Conservation (phyloP, 2,888 invertebrate species). For the Drosophila mayaguana region DNA sequence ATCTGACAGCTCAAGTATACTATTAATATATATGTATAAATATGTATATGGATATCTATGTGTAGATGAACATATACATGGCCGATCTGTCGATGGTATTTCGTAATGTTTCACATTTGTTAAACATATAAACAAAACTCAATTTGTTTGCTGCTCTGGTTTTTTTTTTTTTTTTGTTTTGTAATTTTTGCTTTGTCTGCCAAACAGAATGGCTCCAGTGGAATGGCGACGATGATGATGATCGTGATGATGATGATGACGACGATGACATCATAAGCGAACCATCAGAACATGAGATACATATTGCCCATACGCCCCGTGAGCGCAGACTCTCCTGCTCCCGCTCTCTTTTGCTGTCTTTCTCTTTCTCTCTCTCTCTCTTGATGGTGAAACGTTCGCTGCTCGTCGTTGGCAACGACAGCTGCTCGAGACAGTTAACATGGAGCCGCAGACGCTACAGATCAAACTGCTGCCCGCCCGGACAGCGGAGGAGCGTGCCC, state of each 20-base stretch:
- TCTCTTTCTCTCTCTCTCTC: background rate
- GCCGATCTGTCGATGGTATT: conserved; percentile 26
- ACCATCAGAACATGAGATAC: conserved; percentile 3
- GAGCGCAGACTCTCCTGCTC: background rate
- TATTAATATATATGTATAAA: conserved; percentile 6
- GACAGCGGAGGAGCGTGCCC: conserved; percentile 74
- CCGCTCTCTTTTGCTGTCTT: background rate
- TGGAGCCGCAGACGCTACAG: conserved; percentile 69
- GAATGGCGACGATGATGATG: background rate
- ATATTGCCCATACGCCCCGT: conserved; percentile 42
- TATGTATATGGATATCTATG: background rate
- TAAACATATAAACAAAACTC: conserved; percentile 45
- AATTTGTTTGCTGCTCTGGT: conserved; percentile 47
- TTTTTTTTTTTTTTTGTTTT: background rate
- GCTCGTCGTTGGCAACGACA: conserved; percentile 6
- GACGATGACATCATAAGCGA: conserved; percentile 62
- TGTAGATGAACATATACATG: background rate
- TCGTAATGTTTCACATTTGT: conserved; percentile 49
- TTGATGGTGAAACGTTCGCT: background rate
- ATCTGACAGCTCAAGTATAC: conserved; percentile 31
- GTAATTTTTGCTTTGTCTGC: conserved; percentile 50
- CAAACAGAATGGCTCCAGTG: conserved; percentile 41
- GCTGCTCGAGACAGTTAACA: conserved; percentile 52
- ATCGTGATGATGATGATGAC: conserved; percentile 5
- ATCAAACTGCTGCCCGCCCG: conserved; percentile 76